Evolutionary conservation across 2,113 vertebrate genomes (phyloP).

Genomic region (Climacteris rufus): DNA sequence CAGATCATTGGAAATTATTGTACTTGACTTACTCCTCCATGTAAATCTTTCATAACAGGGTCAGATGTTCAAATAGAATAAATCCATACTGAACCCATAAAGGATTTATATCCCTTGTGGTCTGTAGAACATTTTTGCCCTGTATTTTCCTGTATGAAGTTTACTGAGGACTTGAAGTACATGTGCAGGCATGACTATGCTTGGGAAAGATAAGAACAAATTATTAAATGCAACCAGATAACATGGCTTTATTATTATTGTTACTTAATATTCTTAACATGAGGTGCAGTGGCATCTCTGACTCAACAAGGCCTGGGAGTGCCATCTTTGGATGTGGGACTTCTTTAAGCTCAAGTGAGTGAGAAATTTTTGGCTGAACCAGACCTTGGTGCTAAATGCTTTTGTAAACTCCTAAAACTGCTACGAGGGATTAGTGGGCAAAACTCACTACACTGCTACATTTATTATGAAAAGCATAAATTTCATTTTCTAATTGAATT

Average conservation of each 20-base stretch:
- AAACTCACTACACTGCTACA: not conserved
- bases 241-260: not conserved
- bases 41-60: conserved; percentile 20
- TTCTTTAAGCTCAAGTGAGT: not conserved
- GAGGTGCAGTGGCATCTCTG: not conserved
- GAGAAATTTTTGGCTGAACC: not conserved
- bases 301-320: not conserved
- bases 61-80: not conserved
- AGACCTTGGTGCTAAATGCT: not conserved
- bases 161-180: not conserved
- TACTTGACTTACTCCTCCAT: not conserved
- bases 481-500: not conserved
- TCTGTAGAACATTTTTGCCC: not conserved
- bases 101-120: not conserved
- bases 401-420: not conserved
- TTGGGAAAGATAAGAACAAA: not conserved
- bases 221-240: not conserved
- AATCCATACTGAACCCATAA: not conserved
- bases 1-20: not conserved
- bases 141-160: not conserved
- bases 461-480: not conserved
- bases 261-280: not conserved
- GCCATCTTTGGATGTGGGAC: not conserved
- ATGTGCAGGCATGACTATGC: not conserved
- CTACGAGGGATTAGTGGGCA: not conserved